phyloP scores from a whole-genome alignment of 1,140 invertebrate genomes.

The Laupala kohalensis region DNA sequence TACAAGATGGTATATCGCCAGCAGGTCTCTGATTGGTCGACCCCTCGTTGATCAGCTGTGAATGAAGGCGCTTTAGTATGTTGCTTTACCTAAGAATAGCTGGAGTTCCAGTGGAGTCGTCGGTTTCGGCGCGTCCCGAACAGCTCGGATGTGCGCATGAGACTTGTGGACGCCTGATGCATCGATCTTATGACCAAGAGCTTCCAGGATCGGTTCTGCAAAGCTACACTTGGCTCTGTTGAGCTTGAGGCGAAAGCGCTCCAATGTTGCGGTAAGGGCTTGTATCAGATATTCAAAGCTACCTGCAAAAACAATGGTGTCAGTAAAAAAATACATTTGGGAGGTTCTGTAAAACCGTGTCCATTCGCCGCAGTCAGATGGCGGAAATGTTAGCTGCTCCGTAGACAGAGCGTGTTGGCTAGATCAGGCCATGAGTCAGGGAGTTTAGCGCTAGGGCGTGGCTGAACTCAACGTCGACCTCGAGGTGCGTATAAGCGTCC shows the following conservation, averaged over 20 bases:
- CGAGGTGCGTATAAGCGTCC: constrained; percentile 16
- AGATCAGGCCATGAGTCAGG: constrained; percentile 19
- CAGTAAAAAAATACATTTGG: constrained; percentile 15
- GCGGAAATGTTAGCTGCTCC: constrained; percentile 16
- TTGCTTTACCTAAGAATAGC: constrained; percentile 11
- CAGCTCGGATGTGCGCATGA: too few species aligned
- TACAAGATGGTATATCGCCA: background rate
- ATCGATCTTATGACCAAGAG: constrained; percentile 19
- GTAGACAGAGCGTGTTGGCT: constrained; percentile 16
- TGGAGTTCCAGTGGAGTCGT: too few species aligned
- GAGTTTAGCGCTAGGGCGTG: constrained; percentile 18
- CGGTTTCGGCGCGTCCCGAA: too few species aligned
- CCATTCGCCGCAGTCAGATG: too few species aligned
- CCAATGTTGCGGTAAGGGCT: constrained; percentile 14
- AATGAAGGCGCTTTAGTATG: constrained; percentile 11
- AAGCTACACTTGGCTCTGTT: constrained; percentile 22
- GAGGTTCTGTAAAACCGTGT: too few species aligned
- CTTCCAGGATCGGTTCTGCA: constrained; percentile 18
- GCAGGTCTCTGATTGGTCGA: background rate
- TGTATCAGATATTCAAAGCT: too few species aligned
- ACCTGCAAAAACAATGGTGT: constrained; percentile 11
- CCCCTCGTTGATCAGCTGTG: constrained; percentile 3
- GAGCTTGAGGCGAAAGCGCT: constrained; percentile 10
- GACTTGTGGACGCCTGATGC: constrained; percentile 11
- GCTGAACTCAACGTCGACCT: constrained; percentile 16